Conservation (phyloP, 1,140 invertebrate species). For the Papilio dardanus region DNA sequence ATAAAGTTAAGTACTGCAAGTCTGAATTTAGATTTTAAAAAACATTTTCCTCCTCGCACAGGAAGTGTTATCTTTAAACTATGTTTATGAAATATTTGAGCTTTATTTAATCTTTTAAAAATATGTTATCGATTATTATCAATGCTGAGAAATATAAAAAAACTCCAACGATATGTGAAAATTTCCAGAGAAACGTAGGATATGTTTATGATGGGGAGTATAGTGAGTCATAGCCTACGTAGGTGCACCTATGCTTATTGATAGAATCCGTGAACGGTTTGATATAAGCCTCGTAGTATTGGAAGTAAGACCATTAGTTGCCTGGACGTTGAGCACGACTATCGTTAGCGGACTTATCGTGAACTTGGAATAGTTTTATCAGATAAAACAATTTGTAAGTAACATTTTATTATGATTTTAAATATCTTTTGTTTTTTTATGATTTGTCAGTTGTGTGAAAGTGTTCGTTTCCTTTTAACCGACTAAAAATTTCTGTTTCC, state of each 20-base stretch:
- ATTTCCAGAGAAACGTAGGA: conserved; percentile 28
- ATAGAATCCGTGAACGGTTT: conserved; percentile 36
- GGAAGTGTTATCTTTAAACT: background rate
- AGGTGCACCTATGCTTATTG: conserved; percentile 35
- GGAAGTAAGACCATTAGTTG: background rate
- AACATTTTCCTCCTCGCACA: background rate
- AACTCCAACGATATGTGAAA: conserved; percentile 6
- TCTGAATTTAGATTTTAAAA: background rate
- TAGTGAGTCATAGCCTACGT: conserved; percentile 42
- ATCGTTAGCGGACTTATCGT: background rate
- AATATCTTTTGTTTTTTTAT: background rate
- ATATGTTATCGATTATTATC: background rate
- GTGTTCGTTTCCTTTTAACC: background rate
- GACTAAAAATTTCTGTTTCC: no score
- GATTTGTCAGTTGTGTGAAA: background rate
- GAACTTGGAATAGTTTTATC: background rate
- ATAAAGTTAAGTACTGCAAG: background rate
- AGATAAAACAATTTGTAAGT: background rate
- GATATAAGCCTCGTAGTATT: conserved; percentile 40
- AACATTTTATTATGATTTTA: background rate
- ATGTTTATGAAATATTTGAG: background rate
- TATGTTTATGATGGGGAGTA: conserved; percentile 32
- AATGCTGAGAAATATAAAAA: background rate
- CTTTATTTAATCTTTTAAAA: background rate
- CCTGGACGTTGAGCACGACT: background rate